A percentile compares a stretch with the other conserved stretches of the same genome.
These are phyloP conservation scores for Nicator chloris DNA, from an alignment of 2,113 vertebrate species.

Conservation along the genomic window DNA sequence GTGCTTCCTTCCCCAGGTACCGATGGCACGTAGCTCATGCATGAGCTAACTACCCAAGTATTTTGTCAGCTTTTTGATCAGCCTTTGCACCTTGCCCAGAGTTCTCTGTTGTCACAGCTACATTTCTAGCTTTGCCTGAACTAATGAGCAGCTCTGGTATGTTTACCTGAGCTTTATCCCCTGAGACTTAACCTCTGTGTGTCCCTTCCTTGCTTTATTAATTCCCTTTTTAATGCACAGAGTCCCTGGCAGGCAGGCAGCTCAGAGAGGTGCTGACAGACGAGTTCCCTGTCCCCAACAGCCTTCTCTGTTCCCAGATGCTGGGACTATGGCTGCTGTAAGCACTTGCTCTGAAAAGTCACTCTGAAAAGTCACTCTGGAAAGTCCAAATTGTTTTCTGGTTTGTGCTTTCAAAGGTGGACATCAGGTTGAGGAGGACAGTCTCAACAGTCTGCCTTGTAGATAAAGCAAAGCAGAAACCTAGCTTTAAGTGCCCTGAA, in stretches of 20 bases:
- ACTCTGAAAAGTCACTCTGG: not conserved
- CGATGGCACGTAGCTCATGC: not conserved
- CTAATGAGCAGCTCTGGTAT: not conserved
- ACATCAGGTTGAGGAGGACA: not conserved
- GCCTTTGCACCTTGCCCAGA: constrained; percentile 37
- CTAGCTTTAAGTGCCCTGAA: not conserved
- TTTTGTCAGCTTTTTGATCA: constrained; percentile 40
- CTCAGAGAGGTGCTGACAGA: not conserved
- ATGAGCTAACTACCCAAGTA: not conserved
- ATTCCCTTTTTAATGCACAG: not conserved
- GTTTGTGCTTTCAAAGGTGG: not conserved
- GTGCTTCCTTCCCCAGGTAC: not conserved
- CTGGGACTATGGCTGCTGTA: not conserved
- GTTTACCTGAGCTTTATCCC: constrained; percentile 24
- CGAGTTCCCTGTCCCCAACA: not conserved
- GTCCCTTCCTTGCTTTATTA: not conserved
- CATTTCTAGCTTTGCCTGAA: not conserved
- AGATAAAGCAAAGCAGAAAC: not conserved
- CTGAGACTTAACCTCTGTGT: not conserved
- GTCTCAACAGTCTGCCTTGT: not conserved
- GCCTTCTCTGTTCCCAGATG: not conserved
- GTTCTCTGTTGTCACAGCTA: constrained; percentile 13
- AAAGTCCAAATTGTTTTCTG: not conserved
- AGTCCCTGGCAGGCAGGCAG: not conserved
- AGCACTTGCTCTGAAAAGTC: not conserved